Base-by-base conservation (phyloP, 2,797 vertebrate species). In the Microtus obscurus region DNA sequence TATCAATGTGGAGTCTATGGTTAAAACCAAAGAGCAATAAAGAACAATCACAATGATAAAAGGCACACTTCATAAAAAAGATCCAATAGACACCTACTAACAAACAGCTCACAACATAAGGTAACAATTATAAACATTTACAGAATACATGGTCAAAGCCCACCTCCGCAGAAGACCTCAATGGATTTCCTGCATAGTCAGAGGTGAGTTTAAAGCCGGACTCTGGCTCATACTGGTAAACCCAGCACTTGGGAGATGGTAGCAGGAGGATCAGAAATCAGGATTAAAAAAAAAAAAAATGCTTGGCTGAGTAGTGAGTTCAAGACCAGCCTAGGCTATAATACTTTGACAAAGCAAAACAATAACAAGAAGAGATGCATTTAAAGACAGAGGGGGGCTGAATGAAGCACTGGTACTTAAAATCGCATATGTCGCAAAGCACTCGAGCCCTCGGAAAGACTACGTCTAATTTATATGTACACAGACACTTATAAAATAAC, bases 1-100 rank as follows among this genome's bases (percentile, higher is more conserved):
- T 59, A 69, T 11, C 69, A 17, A 51, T 29, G 21, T 76, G 27
- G n/a, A 87, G 71, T 56, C 86, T 40, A 73, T 89, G 11, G 45
- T 83, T 53, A 76, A 89, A 87, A 89, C 43, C 31, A 79, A 63
- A 45, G n/a, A 85, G 67, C 59, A 67, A 63, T 69, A 78, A 93
- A 87, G n/a, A 40, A 56, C 25, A 43, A 53, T 59, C 90, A 45
- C 13, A 69, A 85, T 11, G 53, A 89, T 69, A 87, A 94, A 91
- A 78, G 51, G 27, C 48, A 76, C 43, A 59, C 40, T 21, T 76
- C 61, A 56, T 56, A 67, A 89, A 61, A n/a, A 79, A n/a, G 14
- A 77, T 17, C 23, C 37, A 76, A 90, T 1, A 43, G 48, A 63
- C 0, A 40, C 1, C 17, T 82, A 81, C 21, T 59, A 83, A 88